Conservation (phyloP, 1,140 invertebrate species). For the Pseudachorutes palmiensis region DNA sequence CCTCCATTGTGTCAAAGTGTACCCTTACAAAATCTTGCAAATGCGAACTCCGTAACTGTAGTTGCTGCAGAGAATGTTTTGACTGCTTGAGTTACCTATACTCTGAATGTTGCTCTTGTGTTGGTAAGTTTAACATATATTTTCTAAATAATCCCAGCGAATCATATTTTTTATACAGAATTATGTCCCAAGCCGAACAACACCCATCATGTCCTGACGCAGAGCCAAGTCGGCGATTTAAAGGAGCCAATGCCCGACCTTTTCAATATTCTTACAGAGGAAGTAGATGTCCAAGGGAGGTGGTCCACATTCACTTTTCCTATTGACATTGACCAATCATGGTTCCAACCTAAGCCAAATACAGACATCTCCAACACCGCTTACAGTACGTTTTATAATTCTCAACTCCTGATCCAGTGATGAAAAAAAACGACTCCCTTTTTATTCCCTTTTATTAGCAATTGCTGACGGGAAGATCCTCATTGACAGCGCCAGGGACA, state of each 20-base stretch:
- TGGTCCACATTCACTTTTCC: conserved; percentile 73
- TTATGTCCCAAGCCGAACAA: conserved; percentile 79
- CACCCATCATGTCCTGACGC: conserved; percentile 58
- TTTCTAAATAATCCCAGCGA: conserved; percentile 7
- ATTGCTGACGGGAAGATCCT: conserved; percentile 32
- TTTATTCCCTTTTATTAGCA: conserved; percentile 25
- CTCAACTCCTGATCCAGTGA: not conserved
- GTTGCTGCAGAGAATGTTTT: conserved; percentile 86
- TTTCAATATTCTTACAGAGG: conserved; percentile 70
- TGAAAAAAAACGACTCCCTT: conserved; percentile 10
- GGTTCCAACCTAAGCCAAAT: conserved; percentile 48
- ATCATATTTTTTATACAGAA: conserved; percentile 49
- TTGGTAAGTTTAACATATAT: conserved; percentile 57
- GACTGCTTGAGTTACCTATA: conserved; percentile 80
- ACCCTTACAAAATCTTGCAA: conserved; percentile 91
- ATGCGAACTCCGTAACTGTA: conserved; percentile 81
- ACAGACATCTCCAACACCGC: conserved; percentile 38
- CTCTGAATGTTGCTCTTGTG: conserved; percentile 89
- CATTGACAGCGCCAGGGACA: conserved; percentile 48
- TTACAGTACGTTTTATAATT: conserved; percentile 29
- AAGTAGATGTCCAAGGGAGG: conserved; percentile 59
- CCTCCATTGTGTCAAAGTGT: conserved; percentile 89
- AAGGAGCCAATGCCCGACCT: conserved; percentile 69
- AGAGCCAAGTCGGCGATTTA: conserved; percentile 81
- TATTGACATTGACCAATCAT: conserved; percentile 56